Evolutionary conservation across 2,113 vertebrate species (phyloP).

Genomic region (Pholis gunnellus): DNA sequence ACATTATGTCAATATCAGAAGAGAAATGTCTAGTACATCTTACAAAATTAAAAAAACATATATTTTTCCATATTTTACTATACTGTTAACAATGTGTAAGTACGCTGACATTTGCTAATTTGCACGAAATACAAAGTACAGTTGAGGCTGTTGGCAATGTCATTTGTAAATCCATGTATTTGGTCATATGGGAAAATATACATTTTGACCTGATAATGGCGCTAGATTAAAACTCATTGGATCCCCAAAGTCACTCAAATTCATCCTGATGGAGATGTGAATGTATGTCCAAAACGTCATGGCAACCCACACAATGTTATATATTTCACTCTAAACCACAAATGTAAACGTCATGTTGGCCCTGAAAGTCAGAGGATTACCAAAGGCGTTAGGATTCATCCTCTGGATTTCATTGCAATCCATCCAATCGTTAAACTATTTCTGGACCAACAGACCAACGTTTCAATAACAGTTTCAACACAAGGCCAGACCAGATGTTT

Average conservation of each 20-base stretch:
- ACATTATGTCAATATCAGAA: background rate
- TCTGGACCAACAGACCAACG: background rate
- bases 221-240: background rate
- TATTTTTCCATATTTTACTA: background rate
- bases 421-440: background rate
- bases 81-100: background rate
- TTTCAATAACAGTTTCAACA: background rate
- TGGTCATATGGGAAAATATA: background rate
- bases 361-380: background rate
- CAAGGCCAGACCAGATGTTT: conserved; percentile 3
- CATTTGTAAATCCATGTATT: background rate
- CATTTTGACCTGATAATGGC: background rate
- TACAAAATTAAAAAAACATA: background rate
- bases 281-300: background rate
- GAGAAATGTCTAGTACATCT: background rate
- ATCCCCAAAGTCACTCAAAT: background rate
- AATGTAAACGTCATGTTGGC: background rate
- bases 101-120: background rate
- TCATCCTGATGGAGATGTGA: background rate
- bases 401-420: background rate
- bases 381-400: conserved; percentile 3
- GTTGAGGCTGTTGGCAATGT: background rate
- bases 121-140: background rate
- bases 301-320: too few relatives aligned
- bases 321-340: conserved; percentile 6